Percentiles rank a stretch among this genome's conserved stretches.
phyloP scores from a whole-genome alignment of 2,888 invertebrate species.

The Arenicola marina region DNA sequence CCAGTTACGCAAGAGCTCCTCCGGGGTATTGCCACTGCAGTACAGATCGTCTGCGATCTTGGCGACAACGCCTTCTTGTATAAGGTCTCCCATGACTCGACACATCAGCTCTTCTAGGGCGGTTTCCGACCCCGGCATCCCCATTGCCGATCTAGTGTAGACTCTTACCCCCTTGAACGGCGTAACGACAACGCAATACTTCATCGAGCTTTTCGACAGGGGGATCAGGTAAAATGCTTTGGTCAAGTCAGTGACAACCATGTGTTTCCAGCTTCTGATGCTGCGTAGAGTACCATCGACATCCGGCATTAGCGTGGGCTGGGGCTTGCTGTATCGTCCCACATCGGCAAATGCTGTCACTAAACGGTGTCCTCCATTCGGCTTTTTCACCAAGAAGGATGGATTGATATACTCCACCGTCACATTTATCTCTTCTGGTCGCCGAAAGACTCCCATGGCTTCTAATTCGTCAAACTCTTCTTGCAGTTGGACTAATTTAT shows the following conservation, averaged over 20 bases:
- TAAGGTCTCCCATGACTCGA: neutral
- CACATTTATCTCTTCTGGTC: constrained; percentile 28
- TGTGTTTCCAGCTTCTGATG: constrained; percentile 25
- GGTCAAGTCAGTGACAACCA: constrained; percentile 20
- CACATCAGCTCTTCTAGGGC: neutral
- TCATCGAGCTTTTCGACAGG: neutral
- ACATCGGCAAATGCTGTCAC: neutral
- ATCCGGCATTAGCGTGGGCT: neutral
- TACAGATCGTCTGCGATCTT: constrained; percentile 3
- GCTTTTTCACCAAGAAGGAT: constrained; percentile 34
- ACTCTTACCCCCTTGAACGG: neutral
- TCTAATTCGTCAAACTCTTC: constrained; percentile 37
- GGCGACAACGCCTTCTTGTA: neutral
- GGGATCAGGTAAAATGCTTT: neutral
- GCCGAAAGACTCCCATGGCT: constrained; percentile 24
- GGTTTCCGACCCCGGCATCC: neutral
- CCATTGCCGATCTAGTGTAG: neutral
- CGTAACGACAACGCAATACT: neutral
- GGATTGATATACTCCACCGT: constrained; percentile 38
- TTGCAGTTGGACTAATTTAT: constrained; percentile 32
- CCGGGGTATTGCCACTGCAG: neutral
- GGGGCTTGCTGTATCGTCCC: constrained; percentile 13
- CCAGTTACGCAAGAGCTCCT: neutral
- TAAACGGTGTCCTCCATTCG: neutral
- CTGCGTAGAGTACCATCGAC: constrained; percentile 24